Conservation (phyloP, 2,888 invertebrate species). For the Theretra japonica region DNA sequence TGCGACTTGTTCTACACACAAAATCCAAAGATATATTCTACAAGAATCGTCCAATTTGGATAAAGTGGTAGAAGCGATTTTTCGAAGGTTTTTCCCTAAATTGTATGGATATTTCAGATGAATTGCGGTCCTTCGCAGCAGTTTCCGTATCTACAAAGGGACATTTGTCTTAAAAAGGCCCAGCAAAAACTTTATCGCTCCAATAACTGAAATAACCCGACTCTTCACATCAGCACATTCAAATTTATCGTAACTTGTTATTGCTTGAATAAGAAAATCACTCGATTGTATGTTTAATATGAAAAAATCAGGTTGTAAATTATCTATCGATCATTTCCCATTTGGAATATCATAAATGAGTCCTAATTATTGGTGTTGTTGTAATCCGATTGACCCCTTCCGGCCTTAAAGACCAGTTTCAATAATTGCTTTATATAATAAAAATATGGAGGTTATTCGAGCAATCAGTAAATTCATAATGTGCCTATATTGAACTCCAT, state of each 20-base stretch:
- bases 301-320: not conserved
- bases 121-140: constrained; percentile 75
- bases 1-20: constrained; percentile 77
- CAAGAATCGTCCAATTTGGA: constrained; percentile 80
- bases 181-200: constrained; percentile 67
- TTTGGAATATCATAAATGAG: not conserved
- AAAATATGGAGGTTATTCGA: not conserved
- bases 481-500: no score
- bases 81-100: constrained; percentile 76
- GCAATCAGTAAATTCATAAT: no score
- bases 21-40: constrained; percentile 78
- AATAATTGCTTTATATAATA: not conserved
- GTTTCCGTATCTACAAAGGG: constrained; percentile 75
- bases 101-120: constrained; percentile 82
- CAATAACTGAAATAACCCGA: constrained; percentile 31
- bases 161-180: constrained; percentile 77
- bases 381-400: not conserved
- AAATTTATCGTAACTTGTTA: constrained; percentile 3
- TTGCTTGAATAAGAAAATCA: not conserved
- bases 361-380: not conserved
- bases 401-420: not conserved
- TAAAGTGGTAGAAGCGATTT: constrained; percentile 78
- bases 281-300: not conserved
- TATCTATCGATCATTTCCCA: not conserved
- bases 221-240: constrained; percentile 14